Percentiles rank a stretch among this genome's conserved stretches.
Conservation (phyloP, 2,113 vertebrate genomes). For the Eulacestoma nigropectus region DNA sequence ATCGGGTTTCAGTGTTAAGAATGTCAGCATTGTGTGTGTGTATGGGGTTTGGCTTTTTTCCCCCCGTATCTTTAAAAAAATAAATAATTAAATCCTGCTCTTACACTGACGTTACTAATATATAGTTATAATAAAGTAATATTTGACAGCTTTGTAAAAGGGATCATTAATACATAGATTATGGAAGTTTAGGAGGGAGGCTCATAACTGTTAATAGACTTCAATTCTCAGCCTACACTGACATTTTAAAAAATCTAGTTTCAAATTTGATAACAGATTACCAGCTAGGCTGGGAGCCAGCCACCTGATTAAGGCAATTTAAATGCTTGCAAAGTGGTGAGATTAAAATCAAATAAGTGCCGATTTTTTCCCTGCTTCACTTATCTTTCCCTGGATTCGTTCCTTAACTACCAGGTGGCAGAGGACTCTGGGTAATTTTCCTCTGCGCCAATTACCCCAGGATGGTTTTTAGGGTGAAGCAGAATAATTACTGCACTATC, state of each 20-base stretch:
- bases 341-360: conserved; percentile 98
- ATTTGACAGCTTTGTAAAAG: conserved; percentile 83
- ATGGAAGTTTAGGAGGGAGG: conserved; percentile 83
- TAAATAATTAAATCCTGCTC: conserved; percentile 79
- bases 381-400: conserved; percentile 88
- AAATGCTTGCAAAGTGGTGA: conserved; percentile 96
- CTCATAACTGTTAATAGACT: conserved; percentile 90
- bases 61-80: conserved; percentile 16
- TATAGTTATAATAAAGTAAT: conserved; percentile 79
- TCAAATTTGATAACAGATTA: conserved; percentile 96
- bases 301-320: conserved; percentile 95
- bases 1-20: conserved; percentile 72
- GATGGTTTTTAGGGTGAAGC: conserved; percentile 90
- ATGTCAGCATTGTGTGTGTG: conserved; percentile 74
- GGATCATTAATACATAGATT: conserved; percentile 87
- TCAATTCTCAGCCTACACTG: conserved; percentile 88
- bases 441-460: conserved; percentile 89
- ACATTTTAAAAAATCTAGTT: conserved; percentile 97
- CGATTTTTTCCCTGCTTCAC: conserved; percentile 81
- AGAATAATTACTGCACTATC: conserved; percentile 96
- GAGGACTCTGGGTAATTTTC: conserved; percentile 88
- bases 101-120: conserved; percentile 71
- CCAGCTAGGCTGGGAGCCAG: conserved; percentile 85
- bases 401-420: conserved; percentile 84
- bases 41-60: not conserved